Evolutionary conservation across 1,140 invertebrate species (phyloP).

Genomic region (Zaprionus ghesquierei): DNA sequence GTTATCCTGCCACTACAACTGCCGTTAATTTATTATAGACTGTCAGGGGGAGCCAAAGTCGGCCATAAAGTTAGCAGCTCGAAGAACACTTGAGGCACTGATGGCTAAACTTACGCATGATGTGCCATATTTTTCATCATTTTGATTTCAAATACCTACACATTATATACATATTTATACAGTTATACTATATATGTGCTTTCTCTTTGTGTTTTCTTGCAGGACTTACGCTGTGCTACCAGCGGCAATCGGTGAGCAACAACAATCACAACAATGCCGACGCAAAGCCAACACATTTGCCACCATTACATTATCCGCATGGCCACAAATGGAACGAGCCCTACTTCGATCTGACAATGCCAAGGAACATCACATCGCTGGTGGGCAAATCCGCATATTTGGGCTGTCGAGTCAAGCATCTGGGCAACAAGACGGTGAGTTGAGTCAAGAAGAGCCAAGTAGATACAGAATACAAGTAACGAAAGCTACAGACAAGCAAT

Average conservation of each 20-base stretch:
- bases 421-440: conserved; percentile 92
- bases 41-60: background rate
- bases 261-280: conserved; percentile 78
- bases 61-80: background rate
- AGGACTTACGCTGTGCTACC: conserved; percentile 79
- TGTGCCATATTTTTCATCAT: conserved; percentile 13
- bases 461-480: background rate
- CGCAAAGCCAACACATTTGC: conserved; percentile 76
- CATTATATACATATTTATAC: background rate
- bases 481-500: background rate
- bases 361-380: conserved; percentile 92
- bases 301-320: conserved; percentile 74
- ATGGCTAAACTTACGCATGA: conserved; percentile 23
- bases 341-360: conserved; percentile 93
- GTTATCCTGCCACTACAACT: conserved; percentile 3
- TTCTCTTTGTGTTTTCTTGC: conserved; percentile 32
- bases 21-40: conserved; percentile 8
- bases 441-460: conserved; percentile 7
- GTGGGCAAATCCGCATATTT: conserved; percentile 93
- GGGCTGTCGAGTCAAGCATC: conserved; percentile 92
- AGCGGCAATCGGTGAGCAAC: conserved; percentile 72
- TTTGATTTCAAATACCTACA: background rate
- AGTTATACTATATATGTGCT: background rate
- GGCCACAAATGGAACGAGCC: conserved; percentile 84
- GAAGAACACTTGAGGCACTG: background rate